These are phyloP conservation scores for Anastatus disparis DNA, from an alignment of 1,140 invertebrate genomes.

Conservation along the genomic window DNA sequence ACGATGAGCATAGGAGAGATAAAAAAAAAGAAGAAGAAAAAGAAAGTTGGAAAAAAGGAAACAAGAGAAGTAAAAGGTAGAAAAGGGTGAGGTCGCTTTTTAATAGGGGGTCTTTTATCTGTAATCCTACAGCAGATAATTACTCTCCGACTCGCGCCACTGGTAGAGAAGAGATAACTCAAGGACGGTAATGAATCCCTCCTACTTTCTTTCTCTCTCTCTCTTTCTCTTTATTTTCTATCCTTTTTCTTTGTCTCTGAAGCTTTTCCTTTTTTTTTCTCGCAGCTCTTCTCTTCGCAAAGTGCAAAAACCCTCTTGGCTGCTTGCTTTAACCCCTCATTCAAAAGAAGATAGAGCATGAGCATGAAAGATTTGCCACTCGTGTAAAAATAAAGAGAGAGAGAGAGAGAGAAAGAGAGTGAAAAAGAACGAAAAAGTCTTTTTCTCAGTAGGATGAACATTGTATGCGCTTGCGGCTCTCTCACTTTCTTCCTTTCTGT, in stretches of 20 bases:
- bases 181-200: slow-evolving; percentile 60
- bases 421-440: neutral
- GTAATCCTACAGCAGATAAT: slow-evolving; percentile 59
- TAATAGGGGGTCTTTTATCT: slow-evolving; percentile 60
- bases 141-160: slow-evolving; percentile 56
- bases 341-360: neutral
- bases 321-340: neutral
- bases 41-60: slow-evolving; percentile 6
- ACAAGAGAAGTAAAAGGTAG: slow-evolving; percentile 33
- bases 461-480: too few relatives aligned
- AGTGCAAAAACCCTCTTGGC: slow-evolving; percentile 44
- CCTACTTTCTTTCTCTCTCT: slow-evolving; percentile 40
- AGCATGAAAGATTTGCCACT: slow-evolving; percentile 14
- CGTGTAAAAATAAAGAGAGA: slow-evolving; percentile 24
- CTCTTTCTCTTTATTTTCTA: slow-evolving; percentile 11
- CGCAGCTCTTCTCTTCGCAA: slow-evolving; percentile 43
- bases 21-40: slow-evolving; percentile 31
- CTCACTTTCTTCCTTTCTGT: too few relatives aligned
- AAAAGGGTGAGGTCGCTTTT: slow-evolving; percentile 44
- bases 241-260: slow-evolving; percentile 36
- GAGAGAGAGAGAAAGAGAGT: neutral
- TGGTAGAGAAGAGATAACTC: slow-evolving; percentile 54
- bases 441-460: neutral
- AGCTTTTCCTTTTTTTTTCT: slow-evolving; percentile 40
- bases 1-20: neutral